Percentiles rank a stretch among this genome's conserved stretches.
phyloP scores from a whole-genome alignment of 2,113 vertebrate genomes.

The Brachyhypopomus gauderio region DNA sequence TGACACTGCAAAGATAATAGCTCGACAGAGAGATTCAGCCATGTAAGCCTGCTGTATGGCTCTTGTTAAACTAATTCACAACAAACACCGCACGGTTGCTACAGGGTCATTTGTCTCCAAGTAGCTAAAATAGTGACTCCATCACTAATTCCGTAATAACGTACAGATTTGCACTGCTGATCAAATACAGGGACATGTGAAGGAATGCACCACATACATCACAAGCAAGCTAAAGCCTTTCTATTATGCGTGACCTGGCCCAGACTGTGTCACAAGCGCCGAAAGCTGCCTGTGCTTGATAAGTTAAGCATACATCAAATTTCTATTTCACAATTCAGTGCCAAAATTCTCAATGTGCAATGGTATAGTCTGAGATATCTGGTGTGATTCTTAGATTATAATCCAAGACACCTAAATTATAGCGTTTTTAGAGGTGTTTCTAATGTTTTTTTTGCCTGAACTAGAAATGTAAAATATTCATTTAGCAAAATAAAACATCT shows the following conservation, averaged over 20 bases:
- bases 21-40: conserved; percentile 7
- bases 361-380: no score
- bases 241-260: neutral
- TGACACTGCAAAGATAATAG: conserved; percentile 33
- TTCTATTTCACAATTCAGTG: no score
- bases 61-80: conserved; percentile 14
- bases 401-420: no score
- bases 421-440: no score
- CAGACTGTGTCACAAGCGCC: neutral
- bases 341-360: no score
- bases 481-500: neutral
- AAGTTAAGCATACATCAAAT: no score
- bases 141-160: neutral
- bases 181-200: neutral
- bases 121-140: conserved; percentile 17
- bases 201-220: neutral
- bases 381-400: no score
- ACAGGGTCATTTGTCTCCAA: conserved; percentile 11
- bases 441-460: neutral
- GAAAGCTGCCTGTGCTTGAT: neutral
- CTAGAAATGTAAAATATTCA: neutral
- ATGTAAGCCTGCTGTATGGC: conserved; percentile 12
- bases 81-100: conserved; percentile 7
- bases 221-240: neutral
- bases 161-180: conserved; percentile 17